Conservation (phyloP, 2,113 vertebrate species). For the Lasiurus borealis region DNA sequence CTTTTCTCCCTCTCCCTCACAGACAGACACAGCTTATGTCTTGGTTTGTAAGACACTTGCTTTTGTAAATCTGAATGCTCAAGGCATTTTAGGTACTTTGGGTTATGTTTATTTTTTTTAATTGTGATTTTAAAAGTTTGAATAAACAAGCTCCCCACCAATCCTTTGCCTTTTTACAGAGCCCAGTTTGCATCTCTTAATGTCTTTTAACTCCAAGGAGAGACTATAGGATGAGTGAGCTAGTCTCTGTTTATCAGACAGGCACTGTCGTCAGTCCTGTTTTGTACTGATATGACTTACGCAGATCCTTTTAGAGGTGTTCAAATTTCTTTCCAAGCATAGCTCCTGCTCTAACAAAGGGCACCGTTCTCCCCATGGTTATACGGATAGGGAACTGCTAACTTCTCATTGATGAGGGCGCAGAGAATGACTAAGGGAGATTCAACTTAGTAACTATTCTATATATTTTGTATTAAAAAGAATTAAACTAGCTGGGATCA, state of each 20-base stretch:
- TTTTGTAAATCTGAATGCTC: constrained; percentile 22
- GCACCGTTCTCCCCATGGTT: background rate
- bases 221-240: background rate
- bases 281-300: background rate
- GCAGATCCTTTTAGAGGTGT: background rate
- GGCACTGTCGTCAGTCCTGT: background rate
- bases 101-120: background rate
- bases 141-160: background rate
- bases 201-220: background rate
- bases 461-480: background rate
- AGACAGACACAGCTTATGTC: background rate
- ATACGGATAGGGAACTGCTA: background rate
- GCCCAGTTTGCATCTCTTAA: background rate
- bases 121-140: background rate
- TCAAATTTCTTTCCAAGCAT: background rate
- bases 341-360: background rate
- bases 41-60: background rate
- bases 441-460: background rate
- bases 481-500: background rate
- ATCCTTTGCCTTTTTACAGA: background rate
- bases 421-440: background rate
- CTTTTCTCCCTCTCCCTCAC: background rate
- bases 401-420: background rate
- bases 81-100: background rate
- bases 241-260: background rate